Base-by-base conservation (phyloP, 2,113 vertebrate species). In the Nothocercus julius region DNA sequence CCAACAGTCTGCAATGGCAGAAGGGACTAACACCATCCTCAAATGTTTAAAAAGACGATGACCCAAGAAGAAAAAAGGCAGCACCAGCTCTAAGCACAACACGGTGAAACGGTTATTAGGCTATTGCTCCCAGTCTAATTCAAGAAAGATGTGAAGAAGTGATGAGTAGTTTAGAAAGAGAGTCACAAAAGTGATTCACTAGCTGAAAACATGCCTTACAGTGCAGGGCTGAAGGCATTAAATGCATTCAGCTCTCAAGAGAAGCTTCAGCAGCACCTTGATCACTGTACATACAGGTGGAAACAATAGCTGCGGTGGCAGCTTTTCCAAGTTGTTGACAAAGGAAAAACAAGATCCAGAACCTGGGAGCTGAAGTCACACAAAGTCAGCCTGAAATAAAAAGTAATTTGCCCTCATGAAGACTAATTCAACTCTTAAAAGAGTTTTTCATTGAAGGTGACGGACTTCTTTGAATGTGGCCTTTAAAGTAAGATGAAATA, bases 301-400 rank as follows among this genome's bases (percentile, higher is more conserved):
- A 90, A 78, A 63, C 67, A 16, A 51, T 4, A 78, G 68, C 51
- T 64, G 56, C 47, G 69, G 81, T 88, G 64, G 77, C 73, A 90
- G 80, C 45, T 93, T 86, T 93, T 91, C 61, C 54, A 85, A 61
- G 69, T 8, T 92, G 77, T 79, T 89, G 94, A 89, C 61, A 94
- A 93, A 88, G 45, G 34, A 74, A 76, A 88, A 92, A 59, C 56
- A 93, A 78, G 61, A 88, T 15, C 34, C 30, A 86, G 51, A 69
- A 90, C 83, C 86, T 94, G 83, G 88, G 80, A 95, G 68, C 10
- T 93, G 86, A 94, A 92, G 73, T 85, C 79, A 83, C 36, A 82
- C 40, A 82, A 90, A 83, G 40, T 85, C 90, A 70, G 1, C 51
- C 45, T 89, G 64, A 72, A 86, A 72, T 75, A 90, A 88, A 69